A percentile compares a stretch with the other conserved stretches of the same genome.
Conservation (phyloP, 2,888 invertebrate genomes). For the Myopa testacea region DNA sequence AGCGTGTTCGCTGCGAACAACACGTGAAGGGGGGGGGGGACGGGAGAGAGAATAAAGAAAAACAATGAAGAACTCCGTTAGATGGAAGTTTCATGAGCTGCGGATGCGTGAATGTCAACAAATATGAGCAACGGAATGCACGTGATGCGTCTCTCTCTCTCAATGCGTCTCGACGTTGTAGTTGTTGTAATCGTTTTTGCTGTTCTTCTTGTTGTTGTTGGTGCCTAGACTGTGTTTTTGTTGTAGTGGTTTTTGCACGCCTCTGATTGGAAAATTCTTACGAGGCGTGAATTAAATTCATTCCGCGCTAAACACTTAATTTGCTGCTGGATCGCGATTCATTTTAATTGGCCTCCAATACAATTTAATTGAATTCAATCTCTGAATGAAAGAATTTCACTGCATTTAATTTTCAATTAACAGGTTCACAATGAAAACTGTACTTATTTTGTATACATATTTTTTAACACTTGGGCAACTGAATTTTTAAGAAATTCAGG, state of each 20-base stretch:
- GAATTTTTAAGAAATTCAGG: no score
- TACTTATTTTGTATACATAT: background rate
- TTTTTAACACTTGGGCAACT: no score
- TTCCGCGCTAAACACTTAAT: slow-evolving; percentile 30
- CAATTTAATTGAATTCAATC: background rate
- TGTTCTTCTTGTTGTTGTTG: slow-evolving; percentile 4
- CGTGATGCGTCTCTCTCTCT: background rate
- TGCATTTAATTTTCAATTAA: background rate
- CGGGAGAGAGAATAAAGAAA: background rate
- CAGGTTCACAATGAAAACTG: background rate
- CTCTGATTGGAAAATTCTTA: slow-evolving; percentile 27
- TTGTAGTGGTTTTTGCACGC: background rate
- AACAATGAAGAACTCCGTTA: background rate
- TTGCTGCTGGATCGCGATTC: background rate
- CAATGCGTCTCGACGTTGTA: no score
- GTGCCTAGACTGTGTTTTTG: background rate
- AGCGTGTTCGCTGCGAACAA: no score
- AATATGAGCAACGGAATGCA: background rate
- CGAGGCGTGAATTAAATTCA: slow-evolving; percentile 38
- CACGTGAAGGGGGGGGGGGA: no score
- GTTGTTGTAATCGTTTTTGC: background rate
- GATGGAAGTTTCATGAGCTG: background rate
- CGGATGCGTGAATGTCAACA: slow-evolving; percentile 25
- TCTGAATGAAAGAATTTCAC: no score
- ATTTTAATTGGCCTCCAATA: background rate